Percentiles rank a stretch among this genome's conserved stretches.
Evolutionary conservation across 2,888 invertebrate genomes (phyloP).

Genomic region (Desoria tigrina): DNA sequence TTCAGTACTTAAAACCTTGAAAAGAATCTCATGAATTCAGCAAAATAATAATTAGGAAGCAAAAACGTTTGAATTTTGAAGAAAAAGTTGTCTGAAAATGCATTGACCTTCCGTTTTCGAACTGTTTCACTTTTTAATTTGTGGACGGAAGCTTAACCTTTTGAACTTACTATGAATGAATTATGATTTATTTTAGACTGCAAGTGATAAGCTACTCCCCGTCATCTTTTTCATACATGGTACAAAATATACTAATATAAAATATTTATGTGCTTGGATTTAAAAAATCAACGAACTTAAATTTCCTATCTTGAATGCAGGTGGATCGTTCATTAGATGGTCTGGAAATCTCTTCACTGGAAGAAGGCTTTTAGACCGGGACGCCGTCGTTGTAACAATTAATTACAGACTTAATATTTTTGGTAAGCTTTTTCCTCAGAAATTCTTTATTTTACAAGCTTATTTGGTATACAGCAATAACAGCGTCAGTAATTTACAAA

Average conservation of each 20-base stretch:
- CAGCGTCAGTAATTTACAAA: too few relatives aligned
- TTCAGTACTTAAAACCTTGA: not conserved
- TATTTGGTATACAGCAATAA: too few relatives aligned
- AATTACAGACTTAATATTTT: constrained; percentile 71
- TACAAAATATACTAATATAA: too few relatives aligned
- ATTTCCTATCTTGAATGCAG: not conserved
- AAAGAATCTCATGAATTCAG: not conserved
- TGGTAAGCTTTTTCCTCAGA: constrained; percentile 56
- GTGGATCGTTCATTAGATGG: constrained; percentile 28
- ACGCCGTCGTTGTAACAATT: constrained; percentile 69
- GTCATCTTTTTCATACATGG: constrained; percentile 24
- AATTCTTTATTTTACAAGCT: not conserved
- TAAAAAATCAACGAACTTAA: not conserved
- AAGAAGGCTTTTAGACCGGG: constrained; percentile 65
- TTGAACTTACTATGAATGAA: too few relatives aligned
- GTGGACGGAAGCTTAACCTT: too few relatives aligned
- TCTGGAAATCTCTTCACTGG: constrained; percentile 27
- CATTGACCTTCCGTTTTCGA: too few relatives aligned
- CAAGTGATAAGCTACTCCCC: constrained; percentile 4
- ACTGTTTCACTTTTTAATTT: too few relatives aligned
- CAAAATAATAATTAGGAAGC: not conserved
- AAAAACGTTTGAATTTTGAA: not conserved
- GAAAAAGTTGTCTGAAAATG: constrained; percentile 1
- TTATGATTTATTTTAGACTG: too few relatives aligned
- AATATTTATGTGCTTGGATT: not conserved